A percentile compares a stretch with the other conserved stretches of the same genome.
Evolutionary conservation across 2,797 vertebrate genomes (phyloP).

Genomic region (Spea hammondii): DNA sequence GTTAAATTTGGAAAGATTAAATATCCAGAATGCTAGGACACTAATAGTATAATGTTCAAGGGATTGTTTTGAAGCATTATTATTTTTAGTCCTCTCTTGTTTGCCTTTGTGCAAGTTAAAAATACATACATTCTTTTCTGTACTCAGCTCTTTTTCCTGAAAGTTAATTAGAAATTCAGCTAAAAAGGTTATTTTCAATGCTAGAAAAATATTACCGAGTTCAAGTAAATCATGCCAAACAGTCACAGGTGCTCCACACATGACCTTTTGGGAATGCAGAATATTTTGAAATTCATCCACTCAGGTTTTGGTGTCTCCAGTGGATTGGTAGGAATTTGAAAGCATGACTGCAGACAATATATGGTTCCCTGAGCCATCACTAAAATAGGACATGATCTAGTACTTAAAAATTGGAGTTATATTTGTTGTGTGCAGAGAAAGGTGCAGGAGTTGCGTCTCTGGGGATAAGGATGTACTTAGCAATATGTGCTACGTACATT

Average conservation of each 20-base stretch:
- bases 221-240: background rate
- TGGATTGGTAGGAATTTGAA: too few relatives aligned
- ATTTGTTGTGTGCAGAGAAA: too few relatives aligned
- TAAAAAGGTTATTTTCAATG: background rate
- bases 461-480: too few relatives aligned
- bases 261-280: background rate
- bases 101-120: background rate
- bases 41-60: background rate
- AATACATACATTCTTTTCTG: slow-evolving; percentile 9
- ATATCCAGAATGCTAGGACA: too few relatives aligned
- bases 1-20: too few relatives aligned
- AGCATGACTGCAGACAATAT: too few relatives aligned
- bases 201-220: background rate
- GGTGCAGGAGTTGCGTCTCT: too few relatives aligned
- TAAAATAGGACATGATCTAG: too few relatives aligned
- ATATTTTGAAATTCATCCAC: background rate
- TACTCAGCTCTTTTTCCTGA: slow-evolving; percentile 4
- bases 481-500: too few relatives aligned
- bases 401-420: too few relatives aligned
- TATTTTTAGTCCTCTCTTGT: background rate
- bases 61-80: background rate
- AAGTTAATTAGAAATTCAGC: background rate
- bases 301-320: too few relatives aligned
- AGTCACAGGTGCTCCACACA: background rate
- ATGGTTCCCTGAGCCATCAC: too few relatives aligned